Evolutionary conservation across 2,113 vertebrate species (phyloP).

Genomic region (Hypanus sabinus): DNA sequence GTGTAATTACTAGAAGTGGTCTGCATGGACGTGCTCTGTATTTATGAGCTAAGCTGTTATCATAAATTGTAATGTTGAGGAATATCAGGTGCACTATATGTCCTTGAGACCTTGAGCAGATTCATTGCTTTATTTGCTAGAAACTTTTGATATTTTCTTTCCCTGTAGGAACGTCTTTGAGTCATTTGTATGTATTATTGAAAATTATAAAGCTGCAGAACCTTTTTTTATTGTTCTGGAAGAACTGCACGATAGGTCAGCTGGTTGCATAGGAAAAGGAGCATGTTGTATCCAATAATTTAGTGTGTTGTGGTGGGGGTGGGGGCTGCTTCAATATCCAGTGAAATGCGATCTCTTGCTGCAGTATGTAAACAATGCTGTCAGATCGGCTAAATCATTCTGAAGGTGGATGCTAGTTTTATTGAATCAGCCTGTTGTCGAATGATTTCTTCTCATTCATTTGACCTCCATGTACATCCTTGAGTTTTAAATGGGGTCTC

Average conservation of each 20-base stretch:
- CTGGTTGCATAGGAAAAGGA: not conserved
- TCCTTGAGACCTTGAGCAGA: slow-evolving; percentile 18
- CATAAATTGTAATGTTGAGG: not conserved
- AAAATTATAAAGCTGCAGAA: not conserved
- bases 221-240: not conserved
- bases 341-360: not conserved
- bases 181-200: not conserved
- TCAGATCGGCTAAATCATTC: not conserved
- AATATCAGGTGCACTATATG: not conserved
- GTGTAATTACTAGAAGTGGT: not conserved
- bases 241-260: not conserved
- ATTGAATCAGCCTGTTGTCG: not conserved
- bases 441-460: not conserved
- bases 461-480: not conserved
- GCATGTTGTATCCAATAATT: not conserved
- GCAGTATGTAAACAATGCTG: not conserved
- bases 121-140: not conserved
- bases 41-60: not conserved
- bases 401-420: not conserved
- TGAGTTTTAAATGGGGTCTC: not conserved
- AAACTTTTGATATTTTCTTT: slow-evolving; percentile 6
- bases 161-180: not conserved
- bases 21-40: not conserved
- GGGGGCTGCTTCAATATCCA: not conserved
- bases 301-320: not conserved